Base-by-base conservation (phyloP, 2,888 invertebrate genomes). In the Dasysyrphus tricinctus region DNA sequence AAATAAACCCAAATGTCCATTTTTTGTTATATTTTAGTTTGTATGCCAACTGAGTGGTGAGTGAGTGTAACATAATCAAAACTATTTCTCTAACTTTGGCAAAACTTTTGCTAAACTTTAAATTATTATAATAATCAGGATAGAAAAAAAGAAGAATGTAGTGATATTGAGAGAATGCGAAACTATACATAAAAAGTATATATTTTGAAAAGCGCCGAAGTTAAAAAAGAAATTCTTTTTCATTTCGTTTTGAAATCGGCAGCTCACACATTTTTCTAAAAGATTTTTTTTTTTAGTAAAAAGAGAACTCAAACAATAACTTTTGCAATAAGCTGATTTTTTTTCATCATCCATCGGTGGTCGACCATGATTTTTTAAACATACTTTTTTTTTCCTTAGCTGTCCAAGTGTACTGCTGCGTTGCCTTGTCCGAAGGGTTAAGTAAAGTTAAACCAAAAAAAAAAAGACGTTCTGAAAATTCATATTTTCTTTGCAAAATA, bases 261-360 rank as follows among this genome's bases (percentile, higher is more conserved):
- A 51, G 69, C 16, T 57, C 16, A 57, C 47, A 63, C 57, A 32
- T 32, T 70, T 42, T 56, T 67, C 7, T 32, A 57, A 44, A 72
- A 34, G 44, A n/a, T n/a, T 77, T 73, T 69, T 51, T 61, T 49
- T 61, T 54, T 54, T 24, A 24, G 19, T 12, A 5, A 14, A 77
- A 69, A 73, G 67, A 29, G 44, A 80, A 74, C 67, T 78, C 82
- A 86, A 86, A 82, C 75, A 86, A 86, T 86, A 86, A 86, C 82
- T 86, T 86, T 86, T 75, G 86, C 82, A 86, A 86, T 86, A 86
- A 82, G 82, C 78, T 75, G 74, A 54, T 81, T 74, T 82, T 67
- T 74, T 75, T n/a, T n/a, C n/a, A n/a, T 70, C 44, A 51, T 61
- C 85, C 77, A 69, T 63, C 72, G 44, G 65, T 44, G 72, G 85